These are phyloP conservation scores for Tupaia tana DNA, from an alignment of 2,113 vertebrate genomes.

Conservation along the genomic window DNA sequence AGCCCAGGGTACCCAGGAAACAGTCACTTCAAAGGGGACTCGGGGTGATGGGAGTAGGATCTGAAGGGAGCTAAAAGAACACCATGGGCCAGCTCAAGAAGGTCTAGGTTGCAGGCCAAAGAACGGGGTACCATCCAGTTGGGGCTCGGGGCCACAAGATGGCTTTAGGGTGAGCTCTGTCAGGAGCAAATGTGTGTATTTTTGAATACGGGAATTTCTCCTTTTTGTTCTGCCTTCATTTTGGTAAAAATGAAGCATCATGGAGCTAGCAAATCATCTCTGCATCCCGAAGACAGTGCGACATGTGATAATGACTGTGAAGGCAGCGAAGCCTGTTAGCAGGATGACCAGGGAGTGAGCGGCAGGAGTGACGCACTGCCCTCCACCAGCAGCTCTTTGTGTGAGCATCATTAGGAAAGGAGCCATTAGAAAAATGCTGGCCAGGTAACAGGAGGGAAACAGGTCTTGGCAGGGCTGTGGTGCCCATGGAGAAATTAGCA, in stretches of 20 bases:
- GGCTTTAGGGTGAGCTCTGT: constrained; percentile 38
- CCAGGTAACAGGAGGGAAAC: constrained; percentile 68
- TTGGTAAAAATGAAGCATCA: constrained; percentile 75
- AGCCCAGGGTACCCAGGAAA: neutral
- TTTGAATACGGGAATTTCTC: constrained; percentile 45
- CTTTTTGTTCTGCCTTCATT: constrained; percentile 66
- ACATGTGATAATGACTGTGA: constrained; percentile 81
- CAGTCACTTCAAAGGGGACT: neutral
- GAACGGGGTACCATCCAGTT: neutral
- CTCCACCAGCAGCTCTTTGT: constrained; percentile 60
- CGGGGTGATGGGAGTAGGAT: neutral
- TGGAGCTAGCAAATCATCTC: constrained; percentile 72
- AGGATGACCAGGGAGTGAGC: constrained; percentile 67
- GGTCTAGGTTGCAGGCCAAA: neutral
- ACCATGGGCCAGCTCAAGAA: neutral
- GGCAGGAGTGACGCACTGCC: constrained; percentile 52
- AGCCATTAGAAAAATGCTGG: constrained; percentile 67
- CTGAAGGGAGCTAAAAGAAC: neutral
- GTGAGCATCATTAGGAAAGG: constrained; percentile 75
- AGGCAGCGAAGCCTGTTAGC: constrained; percentile 75
- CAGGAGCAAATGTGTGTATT: constrained; percentile 22
- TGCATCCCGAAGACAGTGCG: constrained; percentile 72
- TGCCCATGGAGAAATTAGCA: constrained; percentile 71
- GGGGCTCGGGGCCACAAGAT: neutral
- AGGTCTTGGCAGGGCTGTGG: constrained; percentile 39